Percentiles rank a stretch among this genome's conserved stretches.
phyloP scores from a whole-genome alignment of 2,888 invertebrate species.

The Argyresthia albistria region DNA sequence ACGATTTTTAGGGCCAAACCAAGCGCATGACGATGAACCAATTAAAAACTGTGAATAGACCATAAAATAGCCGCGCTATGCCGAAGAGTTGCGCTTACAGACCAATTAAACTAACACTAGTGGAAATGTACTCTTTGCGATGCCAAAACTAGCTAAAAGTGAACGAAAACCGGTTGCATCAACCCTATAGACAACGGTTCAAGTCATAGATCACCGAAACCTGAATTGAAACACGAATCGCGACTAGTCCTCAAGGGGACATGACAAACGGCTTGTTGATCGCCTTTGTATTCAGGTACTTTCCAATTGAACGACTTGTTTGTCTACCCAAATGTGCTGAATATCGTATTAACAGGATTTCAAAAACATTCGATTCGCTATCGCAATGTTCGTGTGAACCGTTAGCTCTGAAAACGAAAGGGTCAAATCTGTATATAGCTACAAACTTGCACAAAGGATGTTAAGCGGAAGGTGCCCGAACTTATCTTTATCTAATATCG shows the following conservation, averaged over 20 bases:
- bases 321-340: constrained; percentile 17
- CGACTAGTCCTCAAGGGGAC: constrained; percentile 26
- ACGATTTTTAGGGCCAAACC: constrained; percentile 36
- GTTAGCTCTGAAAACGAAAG: not conserved
- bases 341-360: constrained; percentile 47
- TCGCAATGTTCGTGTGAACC: constrained; percentile 23
- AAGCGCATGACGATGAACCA: not conserved
- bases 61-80: not conserved
- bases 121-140: no score
- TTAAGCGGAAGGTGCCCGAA: not conserved
- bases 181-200: not conserved
- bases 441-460: not conserved
- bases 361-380: not conserved
- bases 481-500: not conserved
- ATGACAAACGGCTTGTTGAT: constrained; percentile 59
- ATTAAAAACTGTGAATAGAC: constrained; percentile 1
- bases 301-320: constrained; percentile 34
- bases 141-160: not conserved
- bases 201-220: constrained; percentile 29
- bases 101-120: not conserved
- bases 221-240: constrained; percentile 24
- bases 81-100: not conserved
- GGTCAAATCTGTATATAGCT: not conserved
- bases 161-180: not conserved
- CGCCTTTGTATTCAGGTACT: constrained; percentile 33